phyloP scores from a whole-genome alignment of 2,797 vertebrate genomes.

The Cetoscarus ocellatus region DNA sequence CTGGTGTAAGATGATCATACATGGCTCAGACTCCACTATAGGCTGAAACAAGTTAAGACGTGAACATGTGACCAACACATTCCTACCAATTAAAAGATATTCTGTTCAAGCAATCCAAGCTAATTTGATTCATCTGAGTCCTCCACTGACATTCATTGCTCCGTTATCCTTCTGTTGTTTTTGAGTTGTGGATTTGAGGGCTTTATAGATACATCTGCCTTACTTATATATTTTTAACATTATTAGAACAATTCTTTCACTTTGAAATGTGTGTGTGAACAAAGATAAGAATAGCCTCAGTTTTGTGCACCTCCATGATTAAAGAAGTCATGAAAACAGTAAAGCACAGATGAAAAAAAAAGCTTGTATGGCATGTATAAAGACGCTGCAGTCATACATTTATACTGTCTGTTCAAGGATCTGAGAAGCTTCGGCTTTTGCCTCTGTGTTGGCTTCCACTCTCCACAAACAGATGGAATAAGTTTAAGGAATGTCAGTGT shows the following conservation, averaged over 20 bases:
- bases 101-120: slow-evolving; percentile 23
- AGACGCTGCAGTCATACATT: neutral
- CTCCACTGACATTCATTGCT: slow-evolving; percentile 19
- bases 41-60: slow-evolving; percentile 10
- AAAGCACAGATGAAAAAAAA: slow-evolving; percentile 8
- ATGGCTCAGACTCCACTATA: slow-evolving; percentile 28
- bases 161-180: slow-evolving; percentile 27
- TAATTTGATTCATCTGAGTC: slow-evolving; percentile 37
- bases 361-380: neutral
- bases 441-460: neutral
- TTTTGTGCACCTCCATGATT: neutral
- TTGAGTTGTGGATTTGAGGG: slow-evolving; percentile 58
- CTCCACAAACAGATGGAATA: neutral
- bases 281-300: slow-evolving; percentile 33
- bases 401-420: neutral
- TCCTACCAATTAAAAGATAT: slow-evolving; percentile 36
- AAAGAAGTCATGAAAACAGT: neutral
- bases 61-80: slow-evolving; percentile 36
- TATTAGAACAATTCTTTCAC: slow-evolving; percentile 17
- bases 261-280: slow-evolving; percentile 21
- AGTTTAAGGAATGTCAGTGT: too few relatives aligned
- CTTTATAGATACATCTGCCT: slow-evolving; percentile 39
- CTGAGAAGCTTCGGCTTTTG: neutral
- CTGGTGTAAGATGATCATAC: slow-evolving; percentile 48
- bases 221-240: slow-evolving; percentile 30